A percentile compares a stretch with the other conserved stretches of the same genome.
These are phyloP conservation scores for Rhynchomys soricoides DNA, from an alignment of 2,113 vertebrate species.

Conservation along the genomic window DNA sequence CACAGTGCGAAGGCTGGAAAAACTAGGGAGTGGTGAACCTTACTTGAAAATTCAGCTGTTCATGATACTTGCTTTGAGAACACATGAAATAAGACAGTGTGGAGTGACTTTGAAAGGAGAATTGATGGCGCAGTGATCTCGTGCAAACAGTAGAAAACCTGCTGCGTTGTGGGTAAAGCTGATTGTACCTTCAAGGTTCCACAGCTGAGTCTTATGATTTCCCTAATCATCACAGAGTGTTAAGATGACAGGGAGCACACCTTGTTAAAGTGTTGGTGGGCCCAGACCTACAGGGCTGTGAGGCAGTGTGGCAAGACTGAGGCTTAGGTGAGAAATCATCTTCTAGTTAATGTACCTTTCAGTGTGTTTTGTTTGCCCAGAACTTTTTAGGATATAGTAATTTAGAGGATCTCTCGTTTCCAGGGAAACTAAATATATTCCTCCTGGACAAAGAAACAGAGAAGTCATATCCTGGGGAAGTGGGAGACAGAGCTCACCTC, in stretches of 20 bases:
- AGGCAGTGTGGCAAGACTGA: conserved; percentile 4
- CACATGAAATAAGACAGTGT: not conserved
- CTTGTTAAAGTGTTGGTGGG: not conserved
- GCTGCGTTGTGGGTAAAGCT: not conserved
- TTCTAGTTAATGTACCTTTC: conserved; percentile 45
- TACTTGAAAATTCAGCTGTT: not conserved
- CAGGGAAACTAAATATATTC: conserved; percentile 99
- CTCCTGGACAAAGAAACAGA: conserved; percentile 96
- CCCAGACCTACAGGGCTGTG: not conserved
- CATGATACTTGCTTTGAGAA: not conserved
- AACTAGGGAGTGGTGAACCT: not conserved
- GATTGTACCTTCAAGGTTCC: not conserved
- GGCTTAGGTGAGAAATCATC: not conserved
- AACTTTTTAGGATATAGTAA: conserved; percentile 59
- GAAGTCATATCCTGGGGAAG: conserved; percentile 96
- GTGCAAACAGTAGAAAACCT: not conserved
- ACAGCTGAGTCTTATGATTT: not conserved
- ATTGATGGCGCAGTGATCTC: not conserved
- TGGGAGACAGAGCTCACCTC: conserved; percentile 95
- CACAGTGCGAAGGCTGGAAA: not conserved
- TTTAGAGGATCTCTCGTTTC: conserved; percentile 77
- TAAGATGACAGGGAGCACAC: not conserved
- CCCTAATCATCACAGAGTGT: not conserved
- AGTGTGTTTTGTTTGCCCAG: conserved; percentile 55
- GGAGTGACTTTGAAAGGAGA: not conserved